Conservation (phyloP, 1,140 invertebrate species). For the Drosophila baimaii region DNA sequence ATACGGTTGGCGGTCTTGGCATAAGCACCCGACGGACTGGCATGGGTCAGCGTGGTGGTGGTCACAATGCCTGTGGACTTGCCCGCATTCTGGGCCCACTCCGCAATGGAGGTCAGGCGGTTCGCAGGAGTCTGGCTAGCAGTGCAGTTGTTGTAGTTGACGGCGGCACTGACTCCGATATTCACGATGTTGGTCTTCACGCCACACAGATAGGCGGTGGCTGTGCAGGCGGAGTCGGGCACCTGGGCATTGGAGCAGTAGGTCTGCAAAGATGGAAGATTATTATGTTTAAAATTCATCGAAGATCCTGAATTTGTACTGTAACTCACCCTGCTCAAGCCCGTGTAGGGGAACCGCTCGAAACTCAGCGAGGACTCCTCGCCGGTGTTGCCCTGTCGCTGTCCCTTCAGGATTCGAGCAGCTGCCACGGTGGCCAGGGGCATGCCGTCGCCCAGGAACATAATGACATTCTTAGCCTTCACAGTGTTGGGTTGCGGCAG, state of each 20-base stretch:
- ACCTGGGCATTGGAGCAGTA: constrained; percentile 92
- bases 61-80: constrained; percentile 83
- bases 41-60: constrained; percentile 80
- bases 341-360: constrained; percentile 90
- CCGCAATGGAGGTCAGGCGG: constrained; percentile 88
- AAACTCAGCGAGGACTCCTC: constrained; percentile 90
- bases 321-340: constrained; percentile 86
- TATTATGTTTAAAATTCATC: background rate
- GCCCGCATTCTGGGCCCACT: constrained; percentile 93
- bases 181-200: constrained; percentile 89
- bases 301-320: background rate
- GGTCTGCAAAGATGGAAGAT: constrained; percentile 42
- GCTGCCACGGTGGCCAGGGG: constrained; percentile 89
- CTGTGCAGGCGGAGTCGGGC: constrained; percentile 91
- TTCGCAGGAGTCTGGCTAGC: constrained; percentile 86
- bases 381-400: constrained; percentile 85
- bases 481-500: constrained; percentile 17
- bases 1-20: constrained; percentile 88
- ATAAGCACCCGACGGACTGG: constrained; percentile 79
- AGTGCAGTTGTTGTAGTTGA: constrained; percentile 88
- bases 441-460: constrained; percentile 93
- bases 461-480: constrained; percentile 89
- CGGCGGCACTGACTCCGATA: constrained; percentile 88
- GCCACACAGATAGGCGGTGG: constrained; percentile 90
- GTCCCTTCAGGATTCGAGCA: constrained; percentile 88